Evolutionary conservation across 2,113 vertebrate species (phyloP), one percentile per base, ranked within the genome.

Genomic region (Vombatus ursinus): DNA sequence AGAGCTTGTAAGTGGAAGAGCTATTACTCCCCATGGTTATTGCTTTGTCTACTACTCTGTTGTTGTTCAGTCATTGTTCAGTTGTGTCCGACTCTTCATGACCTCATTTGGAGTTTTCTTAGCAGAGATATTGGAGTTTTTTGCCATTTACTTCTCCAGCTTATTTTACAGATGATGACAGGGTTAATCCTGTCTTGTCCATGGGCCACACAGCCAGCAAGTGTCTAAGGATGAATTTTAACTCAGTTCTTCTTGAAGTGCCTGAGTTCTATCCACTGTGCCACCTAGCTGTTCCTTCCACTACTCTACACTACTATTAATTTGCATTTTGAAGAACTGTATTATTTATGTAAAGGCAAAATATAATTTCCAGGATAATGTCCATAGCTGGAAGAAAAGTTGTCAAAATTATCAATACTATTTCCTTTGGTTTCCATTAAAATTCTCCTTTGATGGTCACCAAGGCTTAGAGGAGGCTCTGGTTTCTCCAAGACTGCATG

Each of bases 371-470:
- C 24, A 44, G 47, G n/a, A 50, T 94, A 37, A 84, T 51, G 48
- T 92, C 14, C 28, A 54, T 0, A 91, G 51, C 19, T 77, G 54
- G 48, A 48, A 16, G 89, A 68, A 93, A 92, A 94, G 23, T 48
- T 22, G 52, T 3, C 16, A 89, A 52, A 93, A 50, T 50, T 52
- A 90, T 77, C 47, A 54, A 28, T 11, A 53, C 37, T 51, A 50
- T 57, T 52, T 47, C 57, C 89, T 91, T 52, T 77, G 28, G 93
- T 77, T 95, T 95, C 14, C 90, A 95, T 89, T 93, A 94, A 96
- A 77, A 90, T 54, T 50, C 52, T 37, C 19, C 68, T 95, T 90
- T 93, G 91, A 51, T 84, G 19, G 19, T 22, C 6, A 44, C 31
- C 10, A 52, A 54, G 24, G 49, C 11, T 44, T 25, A 52, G 90